Evolutionary conservation across 2,888 invertebrate species (phyloP).

Genomic region (Anorthoa munda): DNA sequence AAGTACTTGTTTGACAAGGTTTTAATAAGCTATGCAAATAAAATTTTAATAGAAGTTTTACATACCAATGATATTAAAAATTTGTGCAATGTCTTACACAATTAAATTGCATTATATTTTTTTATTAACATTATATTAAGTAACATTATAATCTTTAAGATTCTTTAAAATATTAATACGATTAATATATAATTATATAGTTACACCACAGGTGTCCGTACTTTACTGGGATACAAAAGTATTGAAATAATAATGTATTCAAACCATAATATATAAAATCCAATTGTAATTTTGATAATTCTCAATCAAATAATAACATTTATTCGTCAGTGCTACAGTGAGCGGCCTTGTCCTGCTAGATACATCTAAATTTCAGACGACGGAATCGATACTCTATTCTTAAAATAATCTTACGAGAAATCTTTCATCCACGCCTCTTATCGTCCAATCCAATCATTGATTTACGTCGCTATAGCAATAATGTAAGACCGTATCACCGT

Average conservation of each 20-base stretch:
- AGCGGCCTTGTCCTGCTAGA: slow-evolving; percentile 30
- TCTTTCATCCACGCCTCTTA: slow-evolving; percentile 3
- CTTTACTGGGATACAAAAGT: slow-evolving; percentile 36
- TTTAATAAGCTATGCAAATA: slow-evolving; percentile 63
- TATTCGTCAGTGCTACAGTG: slow-evolving; percentile 50
- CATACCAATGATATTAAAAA: slow-evolving; percentile 65
- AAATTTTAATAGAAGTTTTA: slow-evolving; percentile 55
- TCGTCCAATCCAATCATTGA: slow-evolving; percentile 8
- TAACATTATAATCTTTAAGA: slow-evolving; percentile 73
- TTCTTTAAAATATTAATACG: slow-evolving; percentile 63
- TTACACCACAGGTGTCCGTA: slow-evolving; percentile 44
- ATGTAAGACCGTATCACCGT: slow-evolving; percentile 50
- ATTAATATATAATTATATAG: slow-evolving; percentile 57
- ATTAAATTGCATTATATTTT: slow-evolving; percentile 68
- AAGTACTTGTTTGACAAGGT: slow-evolving; percentile 77
- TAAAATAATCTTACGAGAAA: slow-evolving; percentile 16
- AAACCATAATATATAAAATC: slow-evolving; percentile 25
- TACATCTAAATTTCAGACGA: slow-evolving; percentile 32
- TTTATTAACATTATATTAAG: slow-evolving; percentile 65
- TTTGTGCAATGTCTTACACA: slow-evolving; percentile 77
- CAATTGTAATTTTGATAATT: slow-evolving; percentile 31
- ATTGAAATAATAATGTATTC: slow-evolving; percentile 36
- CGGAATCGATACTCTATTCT: slow-evolving; percentile 27
- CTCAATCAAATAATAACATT: slow-evolving; percentile 35
- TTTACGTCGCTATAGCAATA: slow-evolving; percentile 7